phyloP scores from a whole-genome alignment of 2,888 invertebrate species.

The Graphium colonna region DNA sequence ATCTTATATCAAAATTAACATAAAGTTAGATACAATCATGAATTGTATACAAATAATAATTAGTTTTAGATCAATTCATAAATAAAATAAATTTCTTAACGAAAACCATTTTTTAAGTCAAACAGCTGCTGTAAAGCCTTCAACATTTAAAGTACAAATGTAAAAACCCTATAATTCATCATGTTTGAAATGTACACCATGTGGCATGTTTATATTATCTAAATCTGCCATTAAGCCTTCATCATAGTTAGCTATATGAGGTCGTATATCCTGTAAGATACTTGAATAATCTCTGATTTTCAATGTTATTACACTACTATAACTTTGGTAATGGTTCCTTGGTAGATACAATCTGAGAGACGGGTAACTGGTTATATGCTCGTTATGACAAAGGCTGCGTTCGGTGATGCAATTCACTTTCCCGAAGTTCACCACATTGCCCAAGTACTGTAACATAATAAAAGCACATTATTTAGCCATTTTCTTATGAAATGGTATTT shows the following conservation, averaged over 20 bases:
- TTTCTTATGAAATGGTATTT: no score
- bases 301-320: constrained; percentile 47
- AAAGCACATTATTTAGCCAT: neutral
- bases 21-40: neutral
- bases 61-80: no score
- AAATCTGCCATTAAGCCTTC: constrained; percentile 39
- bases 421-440: constrained; percentile 58
- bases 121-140: no score
- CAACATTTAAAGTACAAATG: no score
- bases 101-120: no score
- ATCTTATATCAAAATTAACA: no score
- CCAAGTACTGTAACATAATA: constrained; percentile 47
- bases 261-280: constrained; percentile 47
- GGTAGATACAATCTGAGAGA: constrained; percentile 56
- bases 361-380: constrained; percentile 62
- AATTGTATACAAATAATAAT: no score
- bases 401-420: constrained; percentile 68
- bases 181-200: constrained; percentile 42
- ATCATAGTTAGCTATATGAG: constrained; percentile 48
- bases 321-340: constrained; percentile 42
- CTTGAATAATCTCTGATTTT: constrained; percentile 44
- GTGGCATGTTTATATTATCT: constrained; percentile 34
- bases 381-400: constrained; percentile 61
- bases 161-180: constrained; percentile 52
- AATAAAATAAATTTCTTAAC: no score